Evolutionary conservation across 2,797 vertebrate species (phyloP), one percentile per base, ranked within the genome.

Genomic region (Streptopelia turtur): DNA sequence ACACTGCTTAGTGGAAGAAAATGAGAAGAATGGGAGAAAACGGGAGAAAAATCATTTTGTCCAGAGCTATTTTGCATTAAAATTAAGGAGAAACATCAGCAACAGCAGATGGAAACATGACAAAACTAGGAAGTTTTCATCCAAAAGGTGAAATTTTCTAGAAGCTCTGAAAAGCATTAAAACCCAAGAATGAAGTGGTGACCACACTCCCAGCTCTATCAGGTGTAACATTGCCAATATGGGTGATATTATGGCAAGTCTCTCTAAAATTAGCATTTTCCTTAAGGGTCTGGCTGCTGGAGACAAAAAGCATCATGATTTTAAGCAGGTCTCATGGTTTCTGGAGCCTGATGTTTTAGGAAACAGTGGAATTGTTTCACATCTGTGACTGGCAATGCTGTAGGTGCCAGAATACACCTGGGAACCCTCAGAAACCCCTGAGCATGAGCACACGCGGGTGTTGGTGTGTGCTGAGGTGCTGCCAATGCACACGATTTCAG

Each of bases 201-300:
- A 31, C 61, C 70, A n/a, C 53, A 16, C 27, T 64, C 30, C 56
- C 52, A 28, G 25, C 60, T 83, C 53, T 64, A 28, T 45, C 60
- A 39, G 27, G 47, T 49, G 20, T 31, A 59, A 57, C 0, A 0
- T 2, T 70, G 47, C 75, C 88, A 90, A 10, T 65, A 9, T 57
- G 52, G 6, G 10, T 50, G 31, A 76, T 23, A 25, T 37, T 7
- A 35, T 18, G 50, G 55, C n/a, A 47, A 82, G 27, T 20, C 23
- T 37, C 60, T 66, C 87, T 77, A 80, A 89, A 94, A 80, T 77
- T 4, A 76, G n/a, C 33, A 21, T 82, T 89, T 93, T 85, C 56
- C 80, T 66, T 66, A 43, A 47, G 56, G 24, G 27, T 75, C 43
- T 52, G 30, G 39, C 30, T 93, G 37, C 59, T 66, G 63, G 56